Base-by-base conservation (phyloP, 2,113 vertebrate genomes). In the Ceyx margarethae region DNA sequence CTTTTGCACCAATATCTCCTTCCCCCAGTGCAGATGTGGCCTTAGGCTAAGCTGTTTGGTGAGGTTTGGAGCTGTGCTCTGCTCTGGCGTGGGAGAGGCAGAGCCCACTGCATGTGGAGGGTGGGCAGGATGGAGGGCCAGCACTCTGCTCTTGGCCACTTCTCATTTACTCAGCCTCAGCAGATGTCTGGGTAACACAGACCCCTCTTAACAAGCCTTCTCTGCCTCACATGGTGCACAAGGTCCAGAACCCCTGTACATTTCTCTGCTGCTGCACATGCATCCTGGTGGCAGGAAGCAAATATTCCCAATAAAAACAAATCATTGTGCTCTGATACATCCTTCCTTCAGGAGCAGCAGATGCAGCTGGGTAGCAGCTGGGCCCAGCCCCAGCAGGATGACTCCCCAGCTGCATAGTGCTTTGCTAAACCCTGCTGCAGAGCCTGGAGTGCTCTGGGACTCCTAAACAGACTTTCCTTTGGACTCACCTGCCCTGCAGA, bases 261-360 rank as follows among this genome's bases (percentile, higher is more conserved):
- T 82, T 82, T 69, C 60, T 31, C 67, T 87, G 87, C 90, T 82
- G 75, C 79, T 85, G 80, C 91, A 83, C 54, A 64, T 78, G 81
- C 89, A 93, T 91, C 92, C 84, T 77, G 75, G 74, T 80, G 84
- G 81, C 95, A 93, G 87, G 96, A 96, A 96, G 87, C 85, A 91
- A 94, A 92, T 89, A 94, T 83, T 93, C 96, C 89, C 87, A 95
- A 94, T 96, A 95, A 96, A 96, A 95, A 94, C 75, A 92, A 96
- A 89, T 87, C 53, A 29, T 74, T 93, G 91, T 91, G n/a, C 87
- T 89, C 72, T 85, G 92, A 82, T 92, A 74, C 61, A 92, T 94
- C 72, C 87, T 91, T 93, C 84, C 93, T 94, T 95, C 0, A 5
- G 93, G 94, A 95, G 85, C 79, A 85, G 89, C 78, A 88, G 66